These are phyloP conservation scores for Morinoia aosen DNA, from an alignment of 2,888 invertebrate genomes.

Conservation along the genomic window DNA sequence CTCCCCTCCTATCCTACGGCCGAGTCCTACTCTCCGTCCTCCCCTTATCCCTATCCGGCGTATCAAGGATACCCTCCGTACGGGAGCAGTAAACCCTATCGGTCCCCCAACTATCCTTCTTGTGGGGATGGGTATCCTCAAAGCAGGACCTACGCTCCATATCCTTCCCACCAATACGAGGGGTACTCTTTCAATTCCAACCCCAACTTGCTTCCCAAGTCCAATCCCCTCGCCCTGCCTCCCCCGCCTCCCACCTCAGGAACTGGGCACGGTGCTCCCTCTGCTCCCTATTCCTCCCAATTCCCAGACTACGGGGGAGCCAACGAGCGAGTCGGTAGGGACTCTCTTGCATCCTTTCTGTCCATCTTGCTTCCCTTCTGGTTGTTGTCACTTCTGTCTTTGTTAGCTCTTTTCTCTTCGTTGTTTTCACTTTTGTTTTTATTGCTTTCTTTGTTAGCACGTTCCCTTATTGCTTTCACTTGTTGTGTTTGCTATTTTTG, in stretches of 20 bases:
- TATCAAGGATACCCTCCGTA: slow-evolving; percentile 23
- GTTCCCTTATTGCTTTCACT: neutral
- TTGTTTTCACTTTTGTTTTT: neutral
- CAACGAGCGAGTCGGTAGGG: neutral
- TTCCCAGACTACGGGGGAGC: slow-evolving; percentile 5
- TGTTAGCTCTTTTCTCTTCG: neutral
- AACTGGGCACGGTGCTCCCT: neutral
- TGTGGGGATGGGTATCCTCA: neutral
- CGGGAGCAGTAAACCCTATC: neutral
- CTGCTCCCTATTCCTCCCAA: neutral
- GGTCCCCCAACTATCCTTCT: neutral
- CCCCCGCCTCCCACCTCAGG: slow-evolving; percentile 33
- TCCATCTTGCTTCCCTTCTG: neutral
- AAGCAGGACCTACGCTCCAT: neutral
- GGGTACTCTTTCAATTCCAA: neutral
- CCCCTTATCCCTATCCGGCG: slow-evolving; percentile 46
- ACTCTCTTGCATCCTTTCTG: neutral
- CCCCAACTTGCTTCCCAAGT: neutral
- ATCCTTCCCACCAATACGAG: slow-evolving; percentile 19
- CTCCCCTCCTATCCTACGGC: slow-evolving; percentile 57
- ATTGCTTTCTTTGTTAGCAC: neutral
- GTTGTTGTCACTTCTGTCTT: neutral
- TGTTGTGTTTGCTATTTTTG: neutral
- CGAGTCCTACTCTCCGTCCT: slow-evolving; percentile 62
- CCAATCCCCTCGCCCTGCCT: slow-evolving; percentile 21